phyloP scores from a whole-genome alignment of 2,797 vertebrate species.

The Potorous gilbertii region DNA sequence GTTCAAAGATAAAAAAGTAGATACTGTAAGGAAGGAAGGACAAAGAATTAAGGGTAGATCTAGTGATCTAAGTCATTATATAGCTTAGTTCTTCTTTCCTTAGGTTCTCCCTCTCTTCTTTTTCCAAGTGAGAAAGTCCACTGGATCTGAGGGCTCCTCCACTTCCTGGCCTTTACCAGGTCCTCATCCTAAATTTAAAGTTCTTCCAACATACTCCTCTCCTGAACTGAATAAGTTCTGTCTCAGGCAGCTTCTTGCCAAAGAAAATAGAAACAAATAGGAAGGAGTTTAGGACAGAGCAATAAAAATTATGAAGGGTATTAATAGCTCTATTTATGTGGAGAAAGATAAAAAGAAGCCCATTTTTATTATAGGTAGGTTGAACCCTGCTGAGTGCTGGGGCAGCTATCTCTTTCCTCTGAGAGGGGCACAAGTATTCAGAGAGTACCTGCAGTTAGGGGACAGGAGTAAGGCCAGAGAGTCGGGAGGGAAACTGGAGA shows the following conservation, averaged over 20 bases:
- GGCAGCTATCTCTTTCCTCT: background rate
- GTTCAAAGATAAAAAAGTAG: background rate
- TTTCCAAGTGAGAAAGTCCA: background rate
- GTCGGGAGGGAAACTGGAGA: background rate
- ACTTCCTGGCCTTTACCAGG: too few relatives aligned
- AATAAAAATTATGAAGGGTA: conserved; percentile 53
- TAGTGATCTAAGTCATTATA: background rate
- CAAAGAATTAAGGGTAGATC: background rate
- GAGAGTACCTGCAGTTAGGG: conserved; percentile 21
- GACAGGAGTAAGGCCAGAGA: conserved; percentile 1
- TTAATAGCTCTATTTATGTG: conserved; percentile 31
- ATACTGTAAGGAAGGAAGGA: background rate
- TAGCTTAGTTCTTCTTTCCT: background rate
- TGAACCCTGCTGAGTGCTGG: background rate
- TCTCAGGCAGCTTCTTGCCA: conserved; percentile 31
- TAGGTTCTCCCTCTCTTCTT: conserved; percentile 25
- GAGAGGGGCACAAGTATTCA: background rate
- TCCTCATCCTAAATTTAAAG: background rate
- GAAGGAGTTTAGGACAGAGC: conserved; percentile 31
- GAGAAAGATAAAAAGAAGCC: conserved; percentile 56
- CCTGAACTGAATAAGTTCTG: conserved; percentile 36
- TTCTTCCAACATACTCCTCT: background rate
- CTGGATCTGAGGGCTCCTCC: background rate
- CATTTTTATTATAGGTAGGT: background rate
- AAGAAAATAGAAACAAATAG: conserved; percentile 42